Evolutionary conservation across 2,113 vertebrate species (phyloP), one percentile per base, ranked within the genome.

Genomic region (Urocynchramus pylzowi): DNA sequence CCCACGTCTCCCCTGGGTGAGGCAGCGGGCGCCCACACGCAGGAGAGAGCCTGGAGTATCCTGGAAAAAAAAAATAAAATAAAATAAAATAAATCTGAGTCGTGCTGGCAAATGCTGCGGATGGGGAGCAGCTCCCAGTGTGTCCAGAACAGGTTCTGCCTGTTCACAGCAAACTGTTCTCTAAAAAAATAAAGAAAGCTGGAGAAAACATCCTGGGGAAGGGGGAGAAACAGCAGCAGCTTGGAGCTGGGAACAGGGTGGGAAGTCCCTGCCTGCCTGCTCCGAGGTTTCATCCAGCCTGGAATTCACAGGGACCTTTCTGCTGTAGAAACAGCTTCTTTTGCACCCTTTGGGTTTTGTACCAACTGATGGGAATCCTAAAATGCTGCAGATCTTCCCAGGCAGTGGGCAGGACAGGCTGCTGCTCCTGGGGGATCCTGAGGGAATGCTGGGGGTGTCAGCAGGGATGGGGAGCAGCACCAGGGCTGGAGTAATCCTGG

Each of bases 81-180:
- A 41, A 24, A 60, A 42, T 18, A 19, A 26, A 22, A 12, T 16
- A 21, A 23, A 28, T 31, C 35, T 20, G 4, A 91, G 20, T 78
- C 27, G n/a, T 4, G 27, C 64, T 90, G 76, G 90, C 79, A 90
- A 90, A 70, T 1, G 31, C 63, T 87, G 52, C 52, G 3, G 87
- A 74, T 87, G 82, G 70, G 33, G 75, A 91, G n/a, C 56, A 47
- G 78, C 65, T 93, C 88, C 14, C 6, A 45, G 24, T 22, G 37
- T 31, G 52, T 71, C 89, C 89, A 73, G 87, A 95, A 95, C 93
- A 93, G 94, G 94, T 95, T 92, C 74, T 95, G 87, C 91, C 85
- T 23, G 69, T 96, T 96, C 64, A 6, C 15, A 9, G 77, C 65
- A 49, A 79, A 82, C 59, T 27, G 65, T 91, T 69, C 86, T 45